Conservation (phyloP, 2,888 invertebrate species). For the Phytoseiulus persimilis region DNA sequence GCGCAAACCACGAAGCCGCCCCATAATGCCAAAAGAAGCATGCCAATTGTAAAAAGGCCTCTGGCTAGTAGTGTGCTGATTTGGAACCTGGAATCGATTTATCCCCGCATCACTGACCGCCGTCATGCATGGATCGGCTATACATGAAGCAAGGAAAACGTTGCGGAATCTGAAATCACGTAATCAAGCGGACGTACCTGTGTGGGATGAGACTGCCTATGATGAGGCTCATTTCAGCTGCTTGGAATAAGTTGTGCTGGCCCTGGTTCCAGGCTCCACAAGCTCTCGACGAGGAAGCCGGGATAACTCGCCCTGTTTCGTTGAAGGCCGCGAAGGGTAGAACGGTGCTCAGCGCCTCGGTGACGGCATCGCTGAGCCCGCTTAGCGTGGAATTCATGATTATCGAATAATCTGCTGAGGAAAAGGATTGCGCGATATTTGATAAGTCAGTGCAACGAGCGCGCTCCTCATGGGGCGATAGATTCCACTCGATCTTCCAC, state of each 20-base stretch:
- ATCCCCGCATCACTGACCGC: background rate
- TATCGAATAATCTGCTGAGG: background rate
- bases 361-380: constrained; percentile 9
- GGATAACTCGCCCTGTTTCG: constrained; percentile 14
- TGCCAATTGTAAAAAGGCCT: background rate
- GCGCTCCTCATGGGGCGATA: too few species aligned
- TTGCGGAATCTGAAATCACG: background rate
- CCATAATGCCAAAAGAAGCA: constrained; percentile 7
- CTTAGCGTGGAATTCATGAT: constrained; percentile 24
- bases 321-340: background rate
- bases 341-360: background rate
- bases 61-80: constrained; percentile 25
- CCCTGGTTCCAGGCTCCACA: constrained; percentile 31
- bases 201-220: constrained; percentile 24
- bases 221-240: constrained; percentile 29
- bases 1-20: constrained; percentile 28
- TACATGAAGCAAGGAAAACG: background rate
- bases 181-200: background rate
- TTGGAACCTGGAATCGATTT: constrained; percentile 11
- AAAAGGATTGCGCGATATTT: background rate
- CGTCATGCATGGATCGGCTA: background rate
- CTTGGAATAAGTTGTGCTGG: constrained; percentile 33
- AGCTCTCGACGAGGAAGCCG: constrained; percentile 19
- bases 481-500: too few species aligned
- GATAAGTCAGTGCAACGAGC: background rate